Percentiles rank a stretch among this genome's conserved stretches.
Evolutionary conservation across 1,140 invertebrate species (phyloP).

Genomic region (Meloidogyne exigua): DNA sequence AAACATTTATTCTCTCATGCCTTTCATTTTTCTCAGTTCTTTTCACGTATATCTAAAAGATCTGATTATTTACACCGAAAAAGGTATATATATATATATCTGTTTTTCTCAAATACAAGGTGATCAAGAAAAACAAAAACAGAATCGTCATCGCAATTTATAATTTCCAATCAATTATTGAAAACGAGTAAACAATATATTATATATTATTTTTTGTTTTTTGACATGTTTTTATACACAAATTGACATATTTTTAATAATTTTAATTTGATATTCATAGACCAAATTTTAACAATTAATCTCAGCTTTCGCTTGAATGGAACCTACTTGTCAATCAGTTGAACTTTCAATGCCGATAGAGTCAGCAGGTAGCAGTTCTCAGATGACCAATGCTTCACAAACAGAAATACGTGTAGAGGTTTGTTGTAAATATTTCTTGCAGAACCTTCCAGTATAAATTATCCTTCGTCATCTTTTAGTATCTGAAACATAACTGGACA

Average conservation of each 20-base stretch:
- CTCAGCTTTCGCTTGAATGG: constrained; percentile 22
- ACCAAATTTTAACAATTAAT: too few relatives aligned
- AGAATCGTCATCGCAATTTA: constrained; percentile 2
- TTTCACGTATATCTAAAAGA: neutral
- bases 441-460: too few relatives aligned
- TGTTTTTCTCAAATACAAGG: neutral
- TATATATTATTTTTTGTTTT: neutral
- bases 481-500: constrained; percentile 55
- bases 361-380: constrained; percentile 31
- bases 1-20: neutral
- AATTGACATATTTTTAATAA: neutral
- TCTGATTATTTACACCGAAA: neutral
- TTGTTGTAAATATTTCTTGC: too few relatives aligned
- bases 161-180: neutral
- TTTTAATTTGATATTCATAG: too few relatives aligned
- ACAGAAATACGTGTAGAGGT: constrained; percentile 60
- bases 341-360: constrained; percentile 42
- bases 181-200: neutral
- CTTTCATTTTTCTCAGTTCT: neutral
- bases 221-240: neutral
- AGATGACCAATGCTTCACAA: constrained; percentile 58
- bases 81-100: neutral
- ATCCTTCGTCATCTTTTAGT: too few relatives aligned
- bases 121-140: neutral
- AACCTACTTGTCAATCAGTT: constrained; percentile 32